Percentiles rank a stretch among this genome's conserved stretches.
phyloP scores from a whole-genome alignment of 2,797 vertebrate species.

The Zenarchopterus dispar region DNA sequence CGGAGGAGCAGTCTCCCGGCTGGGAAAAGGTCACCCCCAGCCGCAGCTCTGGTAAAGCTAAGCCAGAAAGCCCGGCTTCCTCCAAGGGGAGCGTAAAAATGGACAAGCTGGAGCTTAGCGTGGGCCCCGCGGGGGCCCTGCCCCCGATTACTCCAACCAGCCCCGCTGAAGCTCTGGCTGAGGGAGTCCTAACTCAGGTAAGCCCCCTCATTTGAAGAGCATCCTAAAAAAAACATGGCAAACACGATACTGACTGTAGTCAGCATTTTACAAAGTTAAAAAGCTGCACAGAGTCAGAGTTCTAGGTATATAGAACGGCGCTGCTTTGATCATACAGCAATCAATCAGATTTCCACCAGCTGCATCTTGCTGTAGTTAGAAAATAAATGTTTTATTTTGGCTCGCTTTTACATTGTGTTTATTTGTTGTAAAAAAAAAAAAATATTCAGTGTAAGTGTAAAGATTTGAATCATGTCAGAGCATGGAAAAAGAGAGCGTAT shows the following conservation, averaged over 20 bases:
- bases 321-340: slow-evolving; percentile 54
- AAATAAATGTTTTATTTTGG: slow-evolving; percentile 58
- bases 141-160: slow-evolving; percentile 90
- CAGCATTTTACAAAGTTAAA: slow-evolving; percentile 72
- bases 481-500: slow-evolving; percentile 60
- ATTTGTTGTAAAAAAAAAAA: slow-evolving; percentile 41
- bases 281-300: slow-evolving; percentile 73
- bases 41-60: slow-evolving; percentile 57
- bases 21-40: slow-evolving; percentile 68
- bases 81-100: slow-evolving; percentile 73
- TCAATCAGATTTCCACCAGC: slow-evolving; percentile 58
- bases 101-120: slow-evolving; percentile 88
- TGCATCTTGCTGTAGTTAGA: slow-evolving; percentile 66
- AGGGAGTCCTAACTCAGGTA: slow-evolving; percentile 95
- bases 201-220: slow-evolving; percentile 52
- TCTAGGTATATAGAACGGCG: slow-evolving; percentile 61
- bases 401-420: slow-evolving; percentile 62
- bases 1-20: slow-evolving; percentile 69
- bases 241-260: slow-evolving; percentile 66
- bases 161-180: slow-evolving; percentile 92
- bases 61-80: slow-evolving; percentile 55
- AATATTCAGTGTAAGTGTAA: slow-evolving; percentile 40
- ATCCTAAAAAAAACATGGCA: slow-evolving; percentile 46
- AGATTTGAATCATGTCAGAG: slow-evolving; percentile 54
- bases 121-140: slow-evolving; percentile 82